phyloP scores from a whole-genome alignment of 30 jellyfish, hydroid and myxozoan genomes.

The Aurelia aurita complex sp. Pacific region DNA sequence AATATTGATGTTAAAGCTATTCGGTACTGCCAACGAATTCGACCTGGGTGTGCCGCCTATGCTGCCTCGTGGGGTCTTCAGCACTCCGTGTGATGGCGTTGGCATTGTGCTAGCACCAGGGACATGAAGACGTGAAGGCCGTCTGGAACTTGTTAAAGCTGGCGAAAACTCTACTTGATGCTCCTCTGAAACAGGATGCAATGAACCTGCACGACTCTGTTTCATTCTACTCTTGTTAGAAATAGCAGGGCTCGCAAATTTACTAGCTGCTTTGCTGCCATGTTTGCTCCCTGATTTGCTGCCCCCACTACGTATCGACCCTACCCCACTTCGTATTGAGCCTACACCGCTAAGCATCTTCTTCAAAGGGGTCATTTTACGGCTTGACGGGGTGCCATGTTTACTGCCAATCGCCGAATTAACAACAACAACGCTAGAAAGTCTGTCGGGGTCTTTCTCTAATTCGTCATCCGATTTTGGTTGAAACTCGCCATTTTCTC shows the following conservation, averaged over 20 bases:
- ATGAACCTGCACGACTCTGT: neutral
- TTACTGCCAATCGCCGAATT: constrained; percentile 6
- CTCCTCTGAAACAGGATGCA: constrained; percentile 1
- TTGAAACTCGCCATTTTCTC: constrained; percentile 17
- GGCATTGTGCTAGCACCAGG: neutral
- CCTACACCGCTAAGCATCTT: constrained; percentile 38
- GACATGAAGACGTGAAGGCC: constrained; percentile 7
- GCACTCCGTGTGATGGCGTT: constrained; percentile 28
- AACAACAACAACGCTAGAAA: constrained; percentile 7
- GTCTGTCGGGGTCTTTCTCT: constrained; percentile 25
- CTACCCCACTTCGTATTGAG: constrained; percentile 45
- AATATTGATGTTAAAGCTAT: neutral
- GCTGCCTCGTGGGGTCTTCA: constrained; percentile 28
- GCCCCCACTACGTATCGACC: constrained; percentile 35
- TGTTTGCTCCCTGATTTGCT: constrained; percentile 8
- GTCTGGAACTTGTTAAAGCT: neutral
- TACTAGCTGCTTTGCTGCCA: constrained; percentile 25
- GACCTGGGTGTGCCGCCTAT: constrained; percentile 2
- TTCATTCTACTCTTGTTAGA: neutral
- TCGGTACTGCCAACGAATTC: neutral
- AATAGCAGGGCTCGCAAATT: constrained; percentile 6
- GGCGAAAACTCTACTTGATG: constrained; percentile 1
- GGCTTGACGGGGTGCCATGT: constrained; percentile 15
- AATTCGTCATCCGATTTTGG: constrained; percentile 47
- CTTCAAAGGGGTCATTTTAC: constrained; percentile 47